Evolutionary conservation across 2,113 vertebrate genomes (phyloP), one percentile per base, ranked within the genome.

Genomic region (Perca flavescens): DNA sequence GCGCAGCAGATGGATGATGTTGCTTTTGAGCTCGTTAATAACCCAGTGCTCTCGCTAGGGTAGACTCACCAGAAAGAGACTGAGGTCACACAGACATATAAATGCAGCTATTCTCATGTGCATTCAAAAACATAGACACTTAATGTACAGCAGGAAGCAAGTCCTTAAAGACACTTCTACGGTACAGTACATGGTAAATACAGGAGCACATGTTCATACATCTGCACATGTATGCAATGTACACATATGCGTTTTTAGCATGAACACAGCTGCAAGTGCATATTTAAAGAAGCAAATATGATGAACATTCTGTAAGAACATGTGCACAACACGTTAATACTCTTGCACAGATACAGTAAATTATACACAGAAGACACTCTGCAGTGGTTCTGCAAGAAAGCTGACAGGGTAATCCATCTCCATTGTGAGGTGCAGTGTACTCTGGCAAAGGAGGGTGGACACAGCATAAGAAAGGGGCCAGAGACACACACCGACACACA

Each of bases 381-480:
- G 75, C 70, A 80, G 69, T 74, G 68, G 79, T 69, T 75, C 68
- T 70, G 86, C 61, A 47, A 72, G 47, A 66, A 54, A 46, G 58
- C 81, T 87, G 90, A 92, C 91, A 88, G 80, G 81, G 85, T 86
- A 84, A 94, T 94, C 85, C 76, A 86, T 92, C 87, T 91, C 79
- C 79, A 88, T 87, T 90, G 85, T 14, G 72, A 58, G 68, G 71
- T 83, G 67, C 73, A 72, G 68, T 21, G 74, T 74, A 68, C 82
- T 83, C 67, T 77, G 52, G 57, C 56, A 74, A 83, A 85, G 79
- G 22, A 77, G 46, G 70, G 60, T 67, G 68, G 70, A 88, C 63
- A 78, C 57, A n/a, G 69, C 36, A 47, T 61, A 58, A 83, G 70
- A 61, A 57, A 84, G 61, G 47, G 67, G 43, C 69, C 64, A 79